Evolutionary conservation across 2,888 invertebrate species (phyloP), one percentile per base, ranked within the genome.

Genomic region (Mythimna pallens): DNA sequence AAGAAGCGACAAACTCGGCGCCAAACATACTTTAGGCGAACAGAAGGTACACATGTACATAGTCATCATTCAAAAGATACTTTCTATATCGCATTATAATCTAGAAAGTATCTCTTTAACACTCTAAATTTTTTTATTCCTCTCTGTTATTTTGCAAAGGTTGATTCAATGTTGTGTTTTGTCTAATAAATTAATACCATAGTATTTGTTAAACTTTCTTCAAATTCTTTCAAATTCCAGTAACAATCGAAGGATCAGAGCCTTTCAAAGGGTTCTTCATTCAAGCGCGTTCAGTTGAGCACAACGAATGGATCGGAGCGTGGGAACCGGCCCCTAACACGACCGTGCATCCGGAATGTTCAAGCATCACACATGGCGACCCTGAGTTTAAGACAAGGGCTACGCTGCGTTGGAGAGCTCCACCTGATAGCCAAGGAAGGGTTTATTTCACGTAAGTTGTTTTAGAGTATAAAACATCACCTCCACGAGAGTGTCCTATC

Each of bases 211-310:
- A 1, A 14, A 25, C 25, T 22, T 52, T 22, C 0, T 50, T 57
- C 20, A 20, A 43, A n/a, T n/a, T n/a, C 14, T 12, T 43, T 58
- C 14, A n/a, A 17, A 20, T 77, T 93, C 9, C 93, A 97, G 97
- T 97, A 62, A 96, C 95, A 63, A 97, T 97, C 82, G 94, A 95
- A 68, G 97, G 97, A 1, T 90, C 93, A 17, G 97, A 96, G 22
- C 93, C 97, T 1, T 98, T 98, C 94, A 97, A 98, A 86, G 98
- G 98, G n/a, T 98, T 98, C 96, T 98, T 98, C 93, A 94, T 98
- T 62, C 98, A 98, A 94, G 98, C 98, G 0, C 97, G 98, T 57
- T 98, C 98, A 85, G 97, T 96, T 14, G 96, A 97, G 75, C 97
- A 97, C 0, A 97, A 98, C 89, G 96, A 97, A 78, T 98, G 98